A percentile compares a stretch with the other conserved stretches of the same genome.
Evolutionary conservation across 2,113 vertebrate species (phyloP).

Genomic region (Tyto alba): DNA sequence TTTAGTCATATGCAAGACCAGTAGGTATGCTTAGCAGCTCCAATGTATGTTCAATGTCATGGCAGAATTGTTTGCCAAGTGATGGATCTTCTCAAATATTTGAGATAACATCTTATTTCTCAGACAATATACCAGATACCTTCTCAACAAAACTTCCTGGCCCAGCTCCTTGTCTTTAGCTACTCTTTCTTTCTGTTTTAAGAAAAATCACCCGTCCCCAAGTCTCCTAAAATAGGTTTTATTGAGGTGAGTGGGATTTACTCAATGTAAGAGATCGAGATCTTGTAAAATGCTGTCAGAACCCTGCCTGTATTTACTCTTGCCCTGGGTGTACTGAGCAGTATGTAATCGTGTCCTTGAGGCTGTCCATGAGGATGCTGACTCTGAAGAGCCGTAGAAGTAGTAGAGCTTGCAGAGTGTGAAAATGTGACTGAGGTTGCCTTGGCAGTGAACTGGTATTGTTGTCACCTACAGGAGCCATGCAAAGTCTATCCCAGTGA

Average conservation of each 20-base stretch:
- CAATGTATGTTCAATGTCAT: neutral
- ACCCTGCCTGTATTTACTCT: neutral
- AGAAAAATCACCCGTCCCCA: neutral
- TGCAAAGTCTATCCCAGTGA: neutral
- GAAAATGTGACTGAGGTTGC: neutral
- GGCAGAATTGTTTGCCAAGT: neutral
- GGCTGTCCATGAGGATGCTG: neutral
- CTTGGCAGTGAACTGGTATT: neutral
- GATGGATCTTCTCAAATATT: neutral
- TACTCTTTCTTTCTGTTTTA: neutral
- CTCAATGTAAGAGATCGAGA: neutral
- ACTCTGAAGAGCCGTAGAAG: neutral
- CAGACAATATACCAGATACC: neutral
- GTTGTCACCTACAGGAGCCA: neutral
- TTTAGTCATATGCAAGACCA: neutral
- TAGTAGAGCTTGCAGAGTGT: accelerated
- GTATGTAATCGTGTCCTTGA: neutral
- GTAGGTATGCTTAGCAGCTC: neutral
- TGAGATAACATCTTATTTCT: neutral
- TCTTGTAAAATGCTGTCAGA: neutral
- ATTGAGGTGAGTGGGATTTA: neutral
- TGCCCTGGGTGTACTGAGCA: neutral
- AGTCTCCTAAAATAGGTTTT: neutral
- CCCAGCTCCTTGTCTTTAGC: neutral
- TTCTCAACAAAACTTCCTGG: neutral